Conservation (phyloP, 2,888 invertebrate species). For the Lasioglossum lativentre region DNA sequence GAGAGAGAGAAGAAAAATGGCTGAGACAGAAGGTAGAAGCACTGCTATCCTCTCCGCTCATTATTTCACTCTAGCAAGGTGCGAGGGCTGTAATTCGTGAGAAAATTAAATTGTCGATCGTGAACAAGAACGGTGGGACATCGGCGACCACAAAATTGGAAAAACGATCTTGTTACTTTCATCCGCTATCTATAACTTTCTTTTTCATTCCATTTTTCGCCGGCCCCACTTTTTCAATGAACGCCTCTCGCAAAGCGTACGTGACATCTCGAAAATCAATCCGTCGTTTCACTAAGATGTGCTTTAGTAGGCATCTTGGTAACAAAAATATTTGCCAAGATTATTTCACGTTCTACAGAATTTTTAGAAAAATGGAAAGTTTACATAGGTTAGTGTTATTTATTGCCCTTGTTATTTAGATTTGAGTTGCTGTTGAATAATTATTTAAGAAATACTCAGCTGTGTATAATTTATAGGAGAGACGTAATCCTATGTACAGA, state of each 20-base stretch:
- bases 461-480: no score
- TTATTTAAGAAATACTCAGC: no score
- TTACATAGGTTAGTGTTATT: no score
- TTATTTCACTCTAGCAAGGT: slow-evolving; percentile 52
- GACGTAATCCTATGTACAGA: no score
- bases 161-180: slow-evolving; percentile 23
- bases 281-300: neutral
- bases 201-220: neutral
- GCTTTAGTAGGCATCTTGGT: neutral
- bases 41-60: slow-evolving; percentile 52
- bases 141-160: slow-evolving; percentile 6
- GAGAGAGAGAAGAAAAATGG: slow-evolving; percentile 33
- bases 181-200: neutral
- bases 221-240: neutral
- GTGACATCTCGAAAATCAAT: neutral
- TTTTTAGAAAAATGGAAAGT: neutral
- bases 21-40: slow-evolving; percentile 34
- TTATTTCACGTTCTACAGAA: neutral
- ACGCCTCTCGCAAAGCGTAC: neutral
- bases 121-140: neutral
- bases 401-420: no score
- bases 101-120: slow-evolving; percentile 57
- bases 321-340: neutral
- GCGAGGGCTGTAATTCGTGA: slow-evolving; percentile 51
- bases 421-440: no score